Percentiles rank a stretch among this genome's conserved stretches.
Conservation (phyloP, 2,888 invertebrate species). For the Amphipoea lucens region DNA sequence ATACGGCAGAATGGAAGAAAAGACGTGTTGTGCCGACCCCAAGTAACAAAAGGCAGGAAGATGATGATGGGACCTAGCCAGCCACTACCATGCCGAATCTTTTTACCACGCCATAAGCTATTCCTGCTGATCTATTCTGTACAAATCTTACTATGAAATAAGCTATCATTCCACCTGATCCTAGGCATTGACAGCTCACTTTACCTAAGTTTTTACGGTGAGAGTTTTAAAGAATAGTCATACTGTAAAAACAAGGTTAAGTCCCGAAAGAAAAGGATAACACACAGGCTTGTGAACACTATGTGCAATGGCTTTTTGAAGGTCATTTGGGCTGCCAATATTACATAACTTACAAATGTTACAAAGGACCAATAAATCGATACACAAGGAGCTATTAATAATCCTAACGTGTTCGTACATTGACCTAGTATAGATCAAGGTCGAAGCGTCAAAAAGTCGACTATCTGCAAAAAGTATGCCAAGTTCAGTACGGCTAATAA, state of each 20-base stretch:
- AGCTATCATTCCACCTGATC: not conserved
- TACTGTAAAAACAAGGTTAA: not conserved
- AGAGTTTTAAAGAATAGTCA: too few relatives aligned
- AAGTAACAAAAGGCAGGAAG: too few relatives aligned
- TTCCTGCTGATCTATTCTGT: not conserved
- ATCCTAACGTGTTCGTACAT: slow-evolving; percentile 40
- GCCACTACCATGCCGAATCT: not conserved
- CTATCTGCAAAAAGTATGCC: slow-evolving; percentile 39
- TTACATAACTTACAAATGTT: slow-evolving; percentile 11
- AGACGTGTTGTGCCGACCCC: not conserved
- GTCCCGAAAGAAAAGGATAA: not conserved
- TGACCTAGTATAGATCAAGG: slow-evolving; percentile 57
- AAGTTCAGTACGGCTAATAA: slow-evolving; percentile 51
- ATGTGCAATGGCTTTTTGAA: not conserved
- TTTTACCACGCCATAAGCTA: not conserved
- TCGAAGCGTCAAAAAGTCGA: slow-evolving; percentile 18
- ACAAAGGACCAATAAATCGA: slow-evolving; percentile 26
- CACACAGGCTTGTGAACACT: not conserved
- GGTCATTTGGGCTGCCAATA: not conserved
- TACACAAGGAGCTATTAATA: slow-evolving; percentile 29
- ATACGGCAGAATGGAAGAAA: not conserved
- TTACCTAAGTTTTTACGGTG: not conserved
- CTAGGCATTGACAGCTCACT: not conserved
- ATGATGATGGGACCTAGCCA: too few relatives aligned
- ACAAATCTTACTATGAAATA: too few relatives aligned